Evolutionary conservation across 2,797 vertebrate genomes (phyloP).

Genomic region (Podarcis lilfordi): DNA sequence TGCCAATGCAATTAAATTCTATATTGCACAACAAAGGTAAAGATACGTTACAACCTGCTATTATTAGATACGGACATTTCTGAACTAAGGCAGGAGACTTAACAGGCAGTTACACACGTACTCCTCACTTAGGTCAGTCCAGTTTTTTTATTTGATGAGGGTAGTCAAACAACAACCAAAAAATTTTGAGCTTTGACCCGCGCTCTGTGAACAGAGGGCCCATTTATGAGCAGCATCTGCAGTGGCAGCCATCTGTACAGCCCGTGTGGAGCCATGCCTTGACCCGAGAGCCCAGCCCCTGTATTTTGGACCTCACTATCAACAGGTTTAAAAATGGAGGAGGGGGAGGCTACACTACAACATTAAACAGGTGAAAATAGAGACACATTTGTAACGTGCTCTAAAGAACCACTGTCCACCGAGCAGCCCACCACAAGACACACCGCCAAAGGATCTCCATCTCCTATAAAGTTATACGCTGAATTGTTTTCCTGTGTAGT

Average conservation of each 20-base stretch:
- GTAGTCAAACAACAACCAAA: not conserved
- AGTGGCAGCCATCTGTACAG: not conserved
- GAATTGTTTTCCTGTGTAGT: not conserved
- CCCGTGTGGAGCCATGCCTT: not conserved
- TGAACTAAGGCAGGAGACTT: not conserved
- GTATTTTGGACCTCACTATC: not conserved
- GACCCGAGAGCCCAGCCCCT: not conserved
- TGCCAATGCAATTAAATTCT: not conserved
- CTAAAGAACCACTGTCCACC: not conserved
- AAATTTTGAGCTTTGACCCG: not conserved
- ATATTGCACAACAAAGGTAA: not conserved
- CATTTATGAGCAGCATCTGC: not conserved
- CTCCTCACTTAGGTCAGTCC: not conserved
- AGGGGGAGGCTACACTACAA: not conserved
- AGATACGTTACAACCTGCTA: not conserved
- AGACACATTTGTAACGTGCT: not conserved
- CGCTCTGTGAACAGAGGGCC: not conserved
- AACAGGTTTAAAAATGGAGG: not conserved
- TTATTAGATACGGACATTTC: not conserved
- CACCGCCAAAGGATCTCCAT: not conserved
- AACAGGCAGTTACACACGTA: not conserved
- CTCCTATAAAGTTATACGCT: not conserved
- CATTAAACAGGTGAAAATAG: not conserved
- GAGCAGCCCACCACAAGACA: not conserved
- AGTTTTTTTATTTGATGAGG: not conserved